A percentile compares a stretch with the other conserved stretches of the same genome.
Evolutionary conservation across 2,113 vertebrate genomes (phyloP).

Genomic region (Poeciliopsis prolifica): DNA sequence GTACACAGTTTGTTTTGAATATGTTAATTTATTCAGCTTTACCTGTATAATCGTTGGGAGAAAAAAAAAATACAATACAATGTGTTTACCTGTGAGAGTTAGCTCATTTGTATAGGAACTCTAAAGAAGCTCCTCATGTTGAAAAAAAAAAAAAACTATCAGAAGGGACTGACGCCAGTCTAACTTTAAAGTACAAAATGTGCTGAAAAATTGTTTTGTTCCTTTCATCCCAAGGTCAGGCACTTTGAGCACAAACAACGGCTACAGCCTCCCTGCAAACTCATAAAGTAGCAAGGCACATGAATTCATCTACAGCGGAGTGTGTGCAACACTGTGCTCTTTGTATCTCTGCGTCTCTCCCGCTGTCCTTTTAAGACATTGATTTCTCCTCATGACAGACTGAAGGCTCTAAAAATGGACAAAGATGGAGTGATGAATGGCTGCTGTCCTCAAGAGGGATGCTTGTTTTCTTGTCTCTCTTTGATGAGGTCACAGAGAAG

Average conservation of each 20-base stretch:
- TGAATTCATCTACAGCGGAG: slow-evolving; percentile 41
- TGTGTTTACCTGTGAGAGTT: slow-evolving; percentile 5
- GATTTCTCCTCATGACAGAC: slow-evolving; percentile 70
- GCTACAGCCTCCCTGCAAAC: slow-evolving; percentile 50
- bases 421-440: slow-evolving; percentile 77
- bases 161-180: slow-evolving; percentile 24
- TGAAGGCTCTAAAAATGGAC: slow-evolving; percentile 66
- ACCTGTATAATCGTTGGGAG: not conserved
- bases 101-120: slow-evolving; percentile 10
- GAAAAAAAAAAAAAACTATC: slow-evolving; percentile 18
- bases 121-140: slow-evolving; percentile 13
- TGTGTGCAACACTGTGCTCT: slow-evolving; percentile 54
- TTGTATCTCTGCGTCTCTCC: slow-evolving; percentile 55
- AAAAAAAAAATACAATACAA: not conserved
- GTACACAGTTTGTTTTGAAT: too few species aligned
- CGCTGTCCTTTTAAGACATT: slow-evolving; percentile 64
- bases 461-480: slow-evolving; percentile 71
- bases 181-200: slow-evolving; percentile 44
- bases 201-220: slow-evolving; percentile 48
- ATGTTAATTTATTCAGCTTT: too few species aligned
- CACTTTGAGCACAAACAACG: slow-evolving; percentile 63
- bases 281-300: slow-evolving; percentile 45
- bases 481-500: slow-evolving; percentile 77
- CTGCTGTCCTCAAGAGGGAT: slow-evolving; percentile 65
- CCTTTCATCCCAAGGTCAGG: slow-evolving; percentile 71